A percentile compares a stretch with the other conserved stretches of the same genome.
Evolutionary conservation across 2,888 invertebrate species (phyloP).

Genomic region (Uropetala carovei): DNA sequence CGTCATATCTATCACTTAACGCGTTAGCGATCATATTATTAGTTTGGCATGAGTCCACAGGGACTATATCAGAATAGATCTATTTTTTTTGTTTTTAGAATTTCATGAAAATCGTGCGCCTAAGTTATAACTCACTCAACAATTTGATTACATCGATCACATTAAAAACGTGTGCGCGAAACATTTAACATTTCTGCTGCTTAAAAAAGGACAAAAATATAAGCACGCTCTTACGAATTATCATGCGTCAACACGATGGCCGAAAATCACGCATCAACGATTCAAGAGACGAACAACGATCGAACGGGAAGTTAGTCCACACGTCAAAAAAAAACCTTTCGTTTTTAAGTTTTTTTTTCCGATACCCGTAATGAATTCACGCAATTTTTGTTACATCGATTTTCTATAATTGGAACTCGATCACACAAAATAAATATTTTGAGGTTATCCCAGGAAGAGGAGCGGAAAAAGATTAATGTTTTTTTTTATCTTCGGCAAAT

Average conservation of each 20-base stretch:
- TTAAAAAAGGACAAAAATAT: slow-evolving; percentile 12
- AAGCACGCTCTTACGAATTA: background rate
- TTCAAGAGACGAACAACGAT: background rate
- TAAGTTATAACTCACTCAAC: background rate
- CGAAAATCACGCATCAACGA: background rate
- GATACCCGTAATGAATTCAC: slow-evolving; percentile 33
- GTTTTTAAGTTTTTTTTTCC: background rate
- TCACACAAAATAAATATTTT: background rate
- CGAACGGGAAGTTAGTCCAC: background rate
- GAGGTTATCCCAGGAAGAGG: slow-evolving; percentile 23
- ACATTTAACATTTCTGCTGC: background rate
- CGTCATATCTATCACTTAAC: background rate
- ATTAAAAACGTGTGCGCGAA: background rate
- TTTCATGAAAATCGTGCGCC: no score
- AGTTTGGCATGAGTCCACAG: no score
- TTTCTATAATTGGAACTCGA: background rate
- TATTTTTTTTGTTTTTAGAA: no score
- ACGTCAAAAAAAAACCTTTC: background rate
- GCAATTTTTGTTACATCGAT: background rate
- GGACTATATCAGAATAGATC: no score
- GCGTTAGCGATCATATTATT: no score
- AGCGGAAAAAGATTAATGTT: background rate
- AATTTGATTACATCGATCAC: background rate
- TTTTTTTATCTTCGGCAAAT: background rate
- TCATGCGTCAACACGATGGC: background rate